phyloP scores from a whole-genome alignment of 2,113 vertebrate genomes.

The Malurus elegans region DNA sequence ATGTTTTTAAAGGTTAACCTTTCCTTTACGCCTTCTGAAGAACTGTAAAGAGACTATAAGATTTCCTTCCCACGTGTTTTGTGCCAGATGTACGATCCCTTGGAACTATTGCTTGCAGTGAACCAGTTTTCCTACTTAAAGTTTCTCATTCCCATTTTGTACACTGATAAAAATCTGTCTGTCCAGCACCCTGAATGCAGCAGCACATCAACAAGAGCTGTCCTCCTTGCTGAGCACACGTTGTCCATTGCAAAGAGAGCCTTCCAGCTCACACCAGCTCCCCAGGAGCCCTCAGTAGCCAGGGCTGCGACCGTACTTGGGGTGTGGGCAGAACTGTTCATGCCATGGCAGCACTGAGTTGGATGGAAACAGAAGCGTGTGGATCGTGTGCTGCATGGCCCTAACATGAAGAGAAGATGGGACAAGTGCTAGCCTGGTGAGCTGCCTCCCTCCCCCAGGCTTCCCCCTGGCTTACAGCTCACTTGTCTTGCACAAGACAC shows the following conservation, averaged over 20 bases:
- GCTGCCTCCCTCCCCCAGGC: background rate
- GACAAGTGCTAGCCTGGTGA: background rate
- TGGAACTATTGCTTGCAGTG: background rate
- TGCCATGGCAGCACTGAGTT: fast-evolving
- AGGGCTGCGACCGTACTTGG: fast-evolving
- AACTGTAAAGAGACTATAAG: background rate
- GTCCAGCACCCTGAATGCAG: background rate
- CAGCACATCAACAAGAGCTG: background rate
- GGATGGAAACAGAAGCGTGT: background rate
- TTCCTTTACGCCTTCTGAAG: background rate
- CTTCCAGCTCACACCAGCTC: background rate
- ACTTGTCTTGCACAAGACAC: fast-evolving
- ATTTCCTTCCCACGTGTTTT: background rate
- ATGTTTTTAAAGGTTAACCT: constrained; percentile 39
- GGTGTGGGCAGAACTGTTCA: background rate
- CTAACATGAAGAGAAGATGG: background rate
- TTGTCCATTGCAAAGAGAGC: background rate
- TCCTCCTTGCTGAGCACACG: background rate
- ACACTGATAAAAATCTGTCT: background rate
- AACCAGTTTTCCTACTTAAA: background rate
- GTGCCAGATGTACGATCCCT: background rate
- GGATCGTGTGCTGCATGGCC: no score
- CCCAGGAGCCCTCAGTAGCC: fast-evolving
- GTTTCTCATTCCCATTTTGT: background rate
- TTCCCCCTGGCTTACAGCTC: background rate